Evolutionary conservation across 2,113 vertebrate genomes (phyloP).

Genomic region (Pholis gunnellus): DNA sequence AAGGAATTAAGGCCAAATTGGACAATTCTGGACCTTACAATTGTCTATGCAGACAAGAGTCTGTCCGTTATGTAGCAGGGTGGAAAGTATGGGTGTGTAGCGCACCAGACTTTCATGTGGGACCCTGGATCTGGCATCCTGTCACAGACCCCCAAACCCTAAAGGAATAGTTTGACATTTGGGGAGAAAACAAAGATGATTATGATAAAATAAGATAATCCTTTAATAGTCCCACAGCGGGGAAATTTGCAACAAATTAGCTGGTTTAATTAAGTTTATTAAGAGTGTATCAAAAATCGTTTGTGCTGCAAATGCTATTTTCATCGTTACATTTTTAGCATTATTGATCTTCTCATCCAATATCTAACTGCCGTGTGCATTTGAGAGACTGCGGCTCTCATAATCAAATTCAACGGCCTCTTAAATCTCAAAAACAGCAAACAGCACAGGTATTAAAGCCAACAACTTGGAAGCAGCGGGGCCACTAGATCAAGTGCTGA

Average conservation of each 20-base stretch:
- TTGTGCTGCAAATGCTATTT: constrained; percentile 2
- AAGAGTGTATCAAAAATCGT: background rate
- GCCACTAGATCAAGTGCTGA: constrained; percentile 30
- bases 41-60: background rate
- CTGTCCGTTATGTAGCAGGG: background rate
- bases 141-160: background rate
- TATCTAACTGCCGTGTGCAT: constrained; percentile 15
- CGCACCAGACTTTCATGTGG: background rate
- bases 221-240: no score
- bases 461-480: background rate
- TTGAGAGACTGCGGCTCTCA: constrained; percentile 29
- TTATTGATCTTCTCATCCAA: constrained; percentile 45
- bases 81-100: background rate
- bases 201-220: no score
- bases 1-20: background rate
- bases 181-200: background rate
- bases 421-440: constrained; percentile 55
- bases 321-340: constrained; percentile 14
- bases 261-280: background rate
- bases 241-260: background rate
- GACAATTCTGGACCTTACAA: background rate
- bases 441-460: background rate
- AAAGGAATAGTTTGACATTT: background rate
- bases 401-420: constrained; percentile 44
- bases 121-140: background rate